Base-by-base conservation (phyloP, 2,113 vertebrate species). In the Stictonetta naevosa region DNA sequence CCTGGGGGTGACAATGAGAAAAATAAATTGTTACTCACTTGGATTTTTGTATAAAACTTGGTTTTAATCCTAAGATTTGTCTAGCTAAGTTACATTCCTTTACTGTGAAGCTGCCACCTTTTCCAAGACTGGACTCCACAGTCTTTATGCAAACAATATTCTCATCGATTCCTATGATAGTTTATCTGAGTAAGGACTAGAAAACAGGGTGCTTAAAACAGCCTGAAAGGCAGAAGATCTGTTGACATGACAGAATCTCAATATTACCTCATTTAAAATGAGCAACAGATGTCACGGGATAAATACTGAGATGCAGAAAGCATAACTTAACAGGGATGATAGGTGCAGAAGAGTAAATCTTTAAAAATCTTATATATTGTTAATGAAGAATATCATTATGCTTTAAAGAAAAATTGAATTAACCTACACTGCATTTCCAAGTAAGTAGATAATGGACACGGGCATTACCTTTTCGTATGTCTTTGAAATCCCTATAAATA, bases 361-460 rank as follows among this genome's bases (percentile, higher is more conserved):
- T 93, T 97, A 71, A 95, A 76, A 96, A 85, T 94, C 95, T 95
- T 94, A 96, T 91, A 96, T 93, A 96, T 95, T 97, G 84, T 95
- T 97, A 95, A 96, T 96, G 96, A 97, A 96, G 95, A 97, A 93
- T 92, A 96, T 96, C 79, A 97, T 95, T 97, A 95, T 90, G 79
- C 84, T 96, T 88, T 94, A 90, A 97, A 96, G 90, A 95, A 96
- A 92, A 55, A 68, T 74, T 96, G 50, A 90, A 96, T 88, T 96
- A 86, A 96, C 83, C 56, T 90, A 82, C 48, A 66, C 79, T 92
- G 83, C 95, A 94, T 84, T 97, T 96, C 86, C 92, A 91, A 90
- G 93, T 95, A 96, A 85, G 86, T 74, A 95, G 75, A 91, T 97
- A 97, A 98, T 96, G 96, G 86, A 95, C 92, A 94, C 6, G 18